Percentiles rank a stretch among this genome's conserved stretches.
phyloP scores from a whole-genome alignment of 1,140 invertebrate genomes.

The Agrypnia vestita region DNA sequence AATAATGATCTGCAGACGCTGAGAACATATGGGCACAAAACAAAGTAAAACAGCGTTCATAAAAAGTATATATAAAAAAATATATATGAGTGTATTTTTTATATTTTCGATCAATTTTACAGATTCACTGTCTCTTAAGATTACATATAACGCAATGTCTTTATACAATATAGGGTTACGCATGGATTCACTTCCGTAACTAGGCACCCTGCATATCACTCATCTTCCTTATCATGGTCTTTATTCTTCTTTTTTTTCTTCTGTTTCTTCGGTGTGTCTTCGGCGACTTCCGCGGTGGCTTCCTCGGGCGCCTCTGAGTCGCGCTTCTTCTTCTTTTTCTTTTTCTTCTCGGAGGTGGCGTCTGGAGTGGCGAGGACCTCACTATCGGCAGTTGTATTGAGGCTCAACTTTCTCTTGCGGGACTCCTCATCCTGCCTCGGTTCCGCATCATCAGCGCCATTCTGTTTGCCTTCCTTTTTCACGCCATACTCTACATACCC shows the following conservation, averaged over 20 bases:
- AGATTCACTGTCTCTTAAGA: too few relatives aligned
- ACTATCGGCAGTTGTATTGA: slow-evolving; percentile 70
- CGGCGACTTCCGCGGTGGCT: slow-evolving; percentile 53
- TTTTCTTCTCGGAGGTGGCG: slow-evolving; percentile 74
- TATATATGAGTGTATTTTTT: too few relatives aligned
- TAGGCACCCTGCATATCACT: background rate
- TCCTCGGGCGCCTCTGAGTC: slow-evolving; percentile 72
- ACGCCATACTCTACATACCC: slow-evolving; percentile 79
- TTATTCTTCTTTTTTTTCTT: slow-evolving; percentile 86
- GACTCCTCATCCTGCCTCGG: slow-evolving; percentile 62
- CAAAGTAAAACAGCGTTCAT: too few relatives aligned
- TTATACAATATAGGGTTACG: too few relatives aligned
- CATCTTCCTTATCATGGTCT: slow-evolving; percentile 64
- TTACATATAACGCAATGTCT: too few relatives aligned
- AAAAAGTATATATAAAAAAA: too few relatives aligned
- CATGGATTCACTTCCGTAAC: too few relatives aligned
- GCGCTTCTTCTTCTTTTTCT: slow-evolving; percentile 85
- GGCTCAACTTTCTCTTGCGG: slow-evolving; percentile 75
- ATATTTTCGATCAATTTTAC: too few relatives aligned
- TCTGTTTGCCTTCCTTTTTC: slow-evolving; percentile 65
- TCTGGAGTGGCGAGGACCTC: slow-evolving; percentile 72
- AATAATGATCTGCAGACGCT: too few relatives aligned
- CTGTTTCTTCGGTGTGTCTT: slow-evolving; percentile 78
- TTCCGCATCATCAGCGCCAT: slow-evolving; percentile 65
- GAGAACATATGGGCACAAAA: too few relatives aligned